Evolutionary conservation across 37 sponge, comb jelly and placozoan species (phyloP).

Genomic region (Petrosia ficiformis): DNA sequence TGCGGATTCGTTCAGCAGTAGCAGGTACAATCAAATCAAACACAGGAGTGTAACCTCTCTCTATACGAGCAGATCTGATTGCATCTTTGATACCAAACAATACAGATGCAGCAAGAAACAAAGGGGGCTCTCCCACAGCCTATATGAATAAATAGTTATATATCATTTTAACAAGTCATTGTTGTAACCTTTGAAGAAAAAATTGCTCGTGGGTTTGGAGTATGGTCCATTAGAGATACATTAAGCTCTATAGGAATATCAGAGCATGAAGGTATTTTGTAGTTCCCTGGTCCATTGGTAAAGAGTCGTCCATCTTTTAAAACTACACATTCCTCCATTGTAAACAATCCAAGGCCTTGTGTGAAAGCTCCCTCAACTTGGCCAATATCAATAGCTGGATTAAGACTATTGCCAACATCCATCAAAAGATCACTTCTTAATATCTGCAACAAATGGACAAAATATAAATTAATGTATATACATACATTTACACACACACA

Average conservation of each 20-base stretch:
- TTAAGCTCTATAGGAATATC: conserved; percentile 75
- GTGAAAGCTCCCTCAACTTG: conserved; percentile 86
- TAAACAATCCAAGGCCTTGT: conserved; percentile 73
- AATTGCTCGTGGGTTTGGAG: conserved; percentile 70
- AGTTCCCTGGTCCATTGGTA: conserved; percentile 73
- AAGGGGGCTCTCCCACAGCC: conserved; percentile 92
- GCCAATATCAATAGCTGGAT: conserved; percentile 88
- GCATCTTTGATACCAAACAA: conserved; percentile 87
- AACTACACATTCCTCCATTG: conserved; percentile 65
- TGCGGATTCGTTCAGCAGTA: conserved; percentile 75
- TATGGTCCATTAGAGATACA: conserved; percentile 61
- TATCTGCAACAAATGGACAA: neutral
- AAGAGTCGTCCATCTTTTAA: conserved; percentile 55
- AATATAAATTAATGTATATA: neutral
- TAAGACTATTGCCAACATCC: conserved; percentile 85
- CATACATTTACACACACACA: neutral
- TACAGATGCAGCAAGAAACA: conserved; percentile 82
- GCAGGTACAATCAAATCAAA: conserved; percentile 79
- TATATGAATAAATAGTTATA: conserved; percentile 8
- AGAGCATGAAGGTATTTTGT: conserved; percentile 77
- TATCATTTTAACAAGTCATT: neutral
- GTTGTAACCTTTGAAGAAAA: conserved; percentile 66
- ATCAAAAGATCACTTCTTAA: conserved; percentile 69
- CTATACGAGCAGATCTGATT: conserved; percentile 38
- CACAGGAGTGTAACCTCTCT: conserved; percentile 26